phyloP scores from a whole-genome alignment of 1,140 invertebrate species.

The Phenacoccus solenopsis region DNA sequence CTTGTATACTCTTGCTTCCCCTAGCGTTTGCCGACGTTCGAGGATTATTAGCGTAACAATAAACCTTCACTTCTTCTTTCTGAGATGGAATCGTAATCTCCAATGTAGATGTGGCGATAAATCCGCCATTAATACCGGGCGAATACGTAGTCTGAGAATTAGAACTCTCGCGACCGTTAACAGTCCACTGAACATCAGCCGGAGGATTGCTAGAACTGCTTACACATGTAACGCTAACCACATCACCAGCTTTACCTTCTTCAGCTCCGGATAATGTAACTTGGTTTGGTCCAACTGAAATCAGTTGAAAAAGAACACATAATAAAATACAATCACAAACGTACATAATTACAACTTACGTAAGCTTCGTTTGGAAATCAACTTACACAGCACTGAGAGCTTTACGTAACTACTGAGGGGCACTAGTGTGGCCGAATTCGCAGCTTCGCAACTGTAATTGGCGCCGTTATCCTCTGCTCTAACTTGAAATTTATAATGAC shows the following conservation, averaged over 20 bases:
- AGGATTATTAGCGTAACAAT: constrained; percentile 74
- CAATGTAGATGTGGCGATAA: constrained; percentile 78
- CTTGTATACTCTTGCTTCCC: constrained; percentile 75
- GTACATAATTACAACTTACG: too few species aligned
- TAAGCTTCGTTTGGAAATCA: not conserved
- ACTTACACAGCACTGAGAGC: constrained; percentile 86
- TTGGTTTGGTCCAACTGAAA: constrained; percentile 72
- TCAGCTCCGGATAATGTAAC: constrained; percentile 80
- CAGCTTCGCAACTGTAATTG: constrained; percentile 80
- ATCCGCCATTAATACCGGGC: constrained; percentile 53
- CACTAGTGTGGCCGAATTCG: constrained; percentile 72
- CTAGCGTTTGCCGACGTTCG: constrained; percentile 75
- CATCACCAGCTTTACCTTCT: constrained; percentile 72
- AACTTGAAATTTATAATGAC: constrained; percentile 70
- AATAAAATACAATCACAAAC: not conserved
- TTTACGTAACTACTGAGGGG: constrained; percentile 71
- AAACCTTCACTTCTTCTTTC: constrained; percentile 62
- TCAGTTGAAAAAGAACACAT: constrained; percentile 22
- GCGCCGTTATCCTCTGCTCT: constrained; percentile 84
- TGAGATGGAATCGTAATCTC: constrained; percentile 64
- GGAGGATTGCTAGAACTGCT: constrained; percentile 84
- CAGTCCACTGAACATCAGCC: constrained; percentile 82
- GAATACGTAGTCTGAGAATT: constrained; percentile 30
- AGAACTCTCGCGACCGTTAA: constrained; percentile 56
- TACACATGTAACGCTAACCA: constrained; percentile 68